Conservation (phyloP, 2,888 invertebrate genomes). For the Lymantria dispar region DNA sequence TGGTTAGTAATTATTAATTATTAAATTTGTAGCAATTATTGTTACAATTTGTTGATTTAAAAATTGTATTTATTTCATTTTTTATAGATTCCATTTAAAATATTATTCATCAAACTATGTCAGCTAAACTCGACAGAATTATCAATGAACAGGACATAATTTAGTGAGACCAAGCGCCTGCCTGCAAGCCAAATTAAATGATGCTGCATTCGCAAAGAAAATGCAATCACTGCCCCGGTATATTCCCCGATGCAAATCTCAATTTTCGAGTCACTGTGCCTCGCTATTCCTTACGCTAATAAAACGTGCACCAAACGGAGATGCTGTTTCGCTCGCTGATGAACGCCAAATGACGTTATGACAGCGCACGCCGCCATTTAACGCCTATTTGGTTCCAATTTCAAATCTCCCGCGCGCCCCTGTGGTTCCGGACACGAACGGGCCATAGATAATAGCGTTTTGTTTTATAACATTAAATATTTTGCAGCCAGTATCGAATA, state of each 20-base stretch:
- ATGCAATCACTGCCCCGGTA: constrained; percentile 76
- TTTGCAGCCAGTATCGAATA: constrained; percentile 26
- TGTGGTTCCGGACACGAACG: constrained; percentile 73
- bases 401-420: constrained; percentile 81
- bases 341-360: constrained; percentile 81
- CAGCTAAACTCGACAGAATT: constrained; percentile 37
- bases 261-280: constrained; percentile 77
- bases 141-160: constrained; percentile 54
- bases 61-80: no score
- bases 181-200: constrained; percentile 72
- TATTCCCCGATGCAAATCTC: constrained; percentile 76
- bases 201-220: constrained; percentile 76
- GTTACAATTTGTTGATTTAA: no score
- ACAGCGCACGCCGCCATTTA: constrained; percentile 84
- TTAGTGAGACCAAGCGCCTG: constrained; percentile 59
- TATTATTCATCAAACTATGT: constrained; percentile 24
- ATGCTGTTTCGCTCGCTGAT: constrained; percentile 80
- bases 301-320: constrained; percentile 79
- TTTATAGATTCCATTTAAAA: no score
- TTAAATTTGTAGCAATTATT: no score
- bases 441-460: constrained; percentile 73
- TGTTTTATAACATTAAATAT: constrained; percentile 50
- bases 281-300: constrained; percentile 82
- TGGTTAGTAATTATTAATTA: no score
- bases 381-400: constrained; percentile 86